A percentile compares a stretch with the other conserved stretches of the same genome.
Evolutionary conservation across 2,113 vertebrate species (phyloP).

Genomic region (Epinephelus cyanopodus): DNA sequence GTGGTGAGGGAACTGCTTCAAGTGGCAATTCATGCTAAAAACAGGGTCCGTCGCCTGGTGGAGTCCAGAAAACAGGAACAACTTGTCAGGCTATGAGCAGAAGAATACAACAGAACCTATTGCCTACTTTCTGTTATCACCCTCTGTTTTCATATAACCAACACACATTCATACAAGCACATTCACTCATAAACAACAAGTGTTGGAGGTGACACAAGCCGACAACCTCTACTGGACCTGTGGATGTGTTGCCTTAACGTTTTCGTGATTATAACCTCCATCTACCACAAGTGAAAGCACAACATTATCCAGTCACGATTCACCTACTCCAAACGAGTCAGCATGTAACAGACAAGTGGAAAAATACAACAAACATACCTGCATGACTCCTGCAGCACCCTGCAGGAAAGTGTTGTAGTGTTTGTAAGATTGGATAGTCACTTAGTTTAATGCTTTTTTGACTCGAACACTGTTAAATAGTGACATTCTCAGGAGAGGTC

Average conservation of each 20-base stretch:
- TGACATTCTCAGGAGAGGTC: background rate
- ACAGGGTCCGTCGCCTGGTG: background rate
- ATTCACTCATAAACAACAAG: conserved; percentile 3
- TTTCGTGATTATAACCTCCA: conserved; percentile 27
- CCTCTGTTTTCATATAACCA: background rate
- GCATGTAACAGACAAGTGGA: conserved; percentile 21
- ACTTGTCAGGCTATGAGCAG: background rate
- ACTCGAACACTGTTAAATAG: background rate
- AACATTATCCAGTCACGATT: conserved; percentile 28
- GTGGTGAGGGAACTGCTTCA: conserved; percentile 19
- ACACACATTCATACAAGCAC: background rate
- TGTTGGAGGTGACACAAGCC: conserved; percentile 1
- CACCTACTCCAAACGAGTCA: conserved; percentile 5
- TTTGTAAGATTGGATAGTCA: background rate
- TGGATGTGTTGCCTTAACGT: conserved; percentile 15
- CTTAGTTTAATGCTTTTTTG: background rate
- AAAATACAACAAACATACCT: conserved; percentile 31
- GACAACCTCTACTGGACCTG: background rate
- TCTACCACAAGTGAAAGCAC: conserved; percentile 19
- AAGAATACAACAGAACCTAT: background rate
- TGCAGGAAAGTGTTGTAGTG: conserved; percentile 1
- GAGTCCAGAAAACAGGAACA: conserved; percentile 10
- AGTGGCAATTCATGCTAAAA: conserved; percentile 24
- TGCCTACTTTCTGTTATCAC: background rate
- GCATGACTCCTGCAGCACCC: conserved; percentile 20